A percentile compares a stretch with the other conserved stretches of the same genome.
These are phyloP conservation scores for Drosophila niveifrons DNA, from an alignment of 2,888 invertebrate genomes.

Conservation along the genomic window DNA sequence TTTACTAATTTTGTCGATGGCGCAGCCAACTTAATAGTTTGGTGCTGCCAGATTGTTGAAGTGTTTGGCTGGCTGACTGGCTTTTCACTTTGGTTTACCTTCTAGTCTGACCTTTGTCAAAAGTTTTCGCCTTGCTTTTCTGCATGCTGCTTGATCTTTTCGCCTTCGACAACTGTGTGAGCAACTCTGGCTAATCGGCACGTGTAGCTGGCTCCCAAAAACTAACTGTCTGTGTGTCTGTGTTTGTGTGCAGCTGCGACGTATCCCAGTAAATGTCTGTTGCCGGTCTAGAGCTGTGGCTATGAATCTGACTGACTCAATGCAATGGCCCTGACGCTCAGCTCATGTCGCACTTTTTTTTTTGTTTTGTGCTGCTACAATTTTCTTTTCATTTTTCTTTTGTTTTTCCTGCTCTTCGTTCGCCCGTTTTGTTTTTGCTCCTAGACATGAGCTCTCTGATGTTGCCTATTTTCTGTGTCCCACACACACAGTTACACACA, in stretches of 20 bases:
- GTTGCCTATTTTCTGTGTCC: conserved; percentile 70
- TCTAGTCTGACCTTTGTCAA: conserved; percentile 37
- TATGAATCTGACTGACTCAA: conserved; percentile 40
- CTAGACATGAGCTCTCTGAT: conserved; percentile 71
- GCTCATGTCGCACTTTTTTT: conserved; percentile 64
- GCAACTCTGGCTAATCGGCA: conserved; percentile 61
- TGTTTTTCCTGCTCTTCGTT: conserved; percentile 29
- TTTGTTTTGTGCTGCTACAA: conserved; percentile 75
- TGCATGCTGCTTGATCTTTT: conserved; percentile 50
- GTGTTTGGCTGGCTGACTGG: not conserved
- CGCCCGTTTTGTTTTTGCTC: conserved; percentile 33
- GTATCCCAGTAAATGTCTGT: conserved; percentile 63
- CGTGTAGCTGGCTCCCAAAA: conserved; percentile 65
- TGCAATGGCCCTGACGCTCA: conserved; percentile 60
- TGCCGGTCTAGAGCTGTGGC: conserved; percentile 68
- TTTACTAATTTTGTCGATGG: conserved; percentile 5
- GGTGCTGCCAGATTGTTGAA: conserved; percentile 16
- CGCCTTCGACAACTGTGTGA: conserved; percentile 11
- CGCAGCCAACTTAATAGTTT: conserved; percentile 13
- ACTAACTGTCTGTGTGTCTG: not conserved
- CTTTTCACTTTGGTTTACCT: conserved; percentile 26
- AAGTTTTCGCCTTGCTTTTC: conserved; percentile 27
- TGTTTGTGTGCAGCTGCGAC: conserved; percentile 37
- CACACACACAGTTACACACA: conserved; percentile 32
- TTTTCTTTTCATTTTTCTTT: conserved; percentile 65